Evolutionary conservation across 2,113 vertebrate species (phyloP), one percentile per base, ranked within the genome.

Genomic region (Salvelinus sp.): DNA sequence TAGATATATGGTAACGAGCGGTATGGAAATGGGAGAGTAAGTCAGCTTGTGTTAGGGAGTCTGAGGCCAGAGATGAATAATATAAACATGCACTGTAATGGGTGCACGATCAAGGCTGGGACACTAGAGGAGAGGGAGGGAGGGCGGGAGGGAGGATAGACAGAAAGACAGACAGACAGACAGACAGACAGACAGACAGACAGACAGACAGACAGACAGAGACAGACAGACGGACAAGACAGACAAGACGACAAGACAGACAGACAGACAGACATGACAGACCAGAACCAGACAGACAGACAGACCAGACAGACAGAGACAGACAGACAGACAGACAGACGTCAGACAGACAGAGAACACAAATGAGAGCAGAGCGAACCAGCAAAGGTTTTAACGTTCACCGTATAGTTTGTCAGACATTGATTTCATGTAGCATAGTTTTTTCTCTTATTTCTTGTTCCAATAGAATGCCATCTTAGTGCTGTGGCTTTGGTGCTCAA

Each of bases 21-120:
- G 72, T 79, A 82, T 78, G 78, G 74, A 88, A 86, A 84, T 82
- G 73, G 79, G 74, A 23, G n/a, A 28, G 72, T 72, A 68, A 84
- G 73, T 80, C 64, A 69, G 71, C 67, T 48, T 82, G 73, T 74
- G 74, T 23, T 13, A 3, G 67, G 16, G 67, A 16, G 25, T 77
- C 57, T 64, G 54, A 62, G 71, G 67, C 48, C 12, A 2, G 69
- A 74, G 48, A 73, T 74, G 76, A 78, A 71, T 76, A 78, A 74
- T 69, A 48, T 14, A 10, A 47, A 44, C 38, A 65, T 27, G 63
- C 68, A 75, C 27, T 30, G 68, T 69, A 76, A 47, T 58, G 67
- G 44, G 84, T 73, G 12, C 76, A 18, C 2, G n/a, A 12, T 12
- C 79, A 66, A 79, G 57, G 25, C 9, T 28, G 14, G 14, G 3